Evolutionary conservation across 2,797 vertebrate genomes (phyloP).

Genomic region (Mus spretus): DNA sequence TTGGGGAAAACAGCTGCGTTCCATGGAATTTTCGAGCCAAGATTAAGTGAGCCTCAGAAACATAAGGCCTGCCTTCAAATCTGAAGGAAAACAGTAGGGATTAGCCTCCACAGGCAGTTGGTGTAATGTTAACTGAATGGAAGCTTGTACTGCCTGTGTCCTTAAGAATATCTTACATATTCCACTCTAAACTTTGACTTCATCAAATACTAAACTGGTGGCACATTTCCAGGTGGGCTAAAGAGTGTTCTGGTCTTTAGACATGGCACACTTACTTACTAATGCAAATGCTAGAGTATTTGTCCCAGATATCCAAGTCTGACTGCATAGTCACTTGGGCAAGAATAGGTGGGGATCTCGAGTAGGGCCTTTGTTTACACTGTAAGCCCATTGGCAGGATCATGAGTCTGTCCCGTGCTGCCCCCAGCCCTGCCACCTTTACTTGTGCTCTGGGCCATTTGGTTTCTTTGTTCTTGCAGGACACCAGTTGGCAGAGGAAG

Average conservation of each 20-base stretch:
- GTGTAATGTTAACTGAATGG: conserved; percentile 31
- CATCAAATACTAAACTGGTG: background rate
- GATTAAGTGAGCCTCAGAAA: conserved; percentile 3
- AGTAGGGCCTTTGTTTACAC: background rate
- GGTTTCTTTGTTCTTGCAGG: conserved; percentile 87
- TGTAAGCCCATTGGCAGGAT: background rate
- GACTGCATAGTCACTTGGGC: background rate
- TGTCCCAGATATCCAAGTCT: background rate
- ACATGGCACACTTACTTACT: background rate
- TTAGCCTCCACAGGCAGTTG: background rate
- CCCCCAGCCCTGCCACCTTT: background rate
- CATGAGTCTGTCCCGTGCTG: background rate
- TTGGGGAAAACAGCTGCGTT: background rate
- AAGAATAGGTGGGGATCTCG: background rate
- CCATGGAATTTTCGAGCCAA: background rate
- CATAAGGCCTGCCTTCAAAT: background rate
- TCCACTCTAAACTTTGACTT: background rate
- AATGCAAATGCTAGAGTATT: background rate
- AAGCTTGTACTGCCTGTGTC: background rate
- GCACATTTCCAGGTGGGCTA: background rate
- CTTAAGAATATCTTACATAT: background rate
- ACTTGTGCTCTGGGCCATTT: background rate
- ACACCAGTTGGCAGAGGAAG: conserved; percentile 97
- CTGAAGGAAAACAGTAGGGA: background rate
- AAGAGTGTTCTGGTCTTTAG: background rate